Evolutionary conservation across 1,140 invertebrate species (phyloP).

Genomic region (Drosophila rhopaloa): DNA sequence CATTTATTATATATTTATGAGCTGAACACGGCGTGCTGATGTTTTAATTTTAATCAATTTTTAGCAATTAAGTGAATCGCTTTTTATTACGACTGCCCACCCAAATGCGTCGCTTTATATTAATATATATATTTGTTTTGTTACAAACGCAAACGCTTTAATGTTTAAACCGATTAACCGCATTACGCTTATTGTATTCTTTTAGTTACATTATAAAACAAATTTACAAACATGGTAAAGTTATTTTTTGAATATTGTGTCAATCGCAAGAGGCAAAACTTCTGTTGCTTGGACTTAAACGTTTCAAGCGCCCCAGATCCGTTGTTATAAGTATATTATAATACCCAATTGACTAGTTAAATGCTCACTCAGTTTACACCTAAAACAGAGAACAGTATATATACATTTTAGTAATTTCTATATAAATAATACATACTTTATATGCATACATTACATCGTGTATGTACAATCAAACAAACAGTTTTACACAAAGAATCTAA

Average conservation of each 20-base stretch:
- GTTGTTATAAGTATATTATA: constrained; percentile 54
- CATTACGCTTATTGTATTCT: constrained; percentile 42
- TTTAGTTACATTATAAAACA: constrained; percentile 37
- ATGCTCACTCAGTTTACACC: constrained; percentile 46
- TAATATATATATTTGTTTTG: constrained; percentile 11
- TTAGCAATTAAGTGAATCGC: constrained; percentile 35
- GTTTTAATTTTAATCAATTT: constrained; percentile 42
- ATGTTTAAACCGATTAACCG: constrained; percentile 32
- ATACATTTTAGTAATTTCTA: constrained; percentile 55
- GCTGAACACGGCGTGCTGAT: constrained; percentile 44
- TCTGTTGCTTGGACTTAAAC: constrained; percentile 29
- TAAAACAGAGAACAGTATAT: constrained; percentile 42
- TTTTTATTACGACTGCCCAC: constrained; percentile 15
- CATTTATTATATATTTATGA: constrained; percentile 36
- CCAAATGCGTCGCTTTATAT: constrained; percentile 6
- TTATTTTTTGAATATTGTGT: constrained; percentile 64
- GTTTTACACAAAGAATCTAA: constrained; percentile 83
- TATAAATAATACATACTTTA: constrained; percentile 64
- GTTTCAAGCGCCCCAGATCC: constrained; percentile 41
- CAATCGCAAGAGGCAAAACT: constrained; percentile 70
- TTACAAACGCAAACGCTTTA: constrained; percentile 47
- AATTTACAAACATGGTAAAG: constrained; percentile 47
- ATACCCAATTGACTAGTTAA: constrained; percentile 45
- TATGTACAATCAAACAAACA: constrained; percentile 64
- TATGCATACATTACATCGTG: constrained; percentile 59